phyloP scores from a whole-genome alignment of 2,113 vertebrate genomes.

The Pluvialis apricaria region DNA sequence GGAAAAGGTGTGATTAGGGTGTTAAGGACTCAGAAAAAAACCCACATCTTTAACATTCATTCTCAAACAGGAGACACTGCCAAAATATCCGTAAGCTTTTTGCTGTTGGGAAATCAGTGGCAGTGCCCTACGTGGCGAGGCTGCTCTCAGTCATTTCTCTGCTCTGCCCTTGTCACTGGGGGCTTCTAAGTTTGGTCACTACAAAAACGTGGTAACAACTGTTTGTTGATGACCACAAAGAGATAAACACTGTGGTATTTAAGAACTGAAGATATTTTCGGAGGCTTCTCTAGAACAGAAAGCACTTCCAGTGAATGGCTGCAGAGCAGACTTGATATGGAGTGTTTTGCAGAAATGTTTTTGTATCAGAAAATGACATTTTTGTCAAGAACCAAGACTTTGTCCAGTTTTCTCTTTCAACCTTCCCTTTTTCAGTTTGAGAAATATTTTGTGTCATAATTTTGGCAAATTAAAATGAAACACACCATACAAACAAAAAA shows the following conservation, averaged over 20 bases:
- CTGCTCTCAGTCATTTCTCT: not conserved
- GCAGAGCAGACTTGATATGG: not conserved
- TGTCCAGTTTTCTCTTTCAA: not conserved
- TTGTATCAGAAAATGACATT: not conserved
- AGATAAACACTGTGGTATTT: constrained; percentile 35
- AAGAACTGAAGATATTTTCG: constrained; percentile 40
- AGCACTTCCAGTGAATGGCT: not conserved
- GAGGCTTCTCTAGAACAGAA: constrained; percentile 34
- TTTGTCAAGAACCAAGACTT: not conserved
- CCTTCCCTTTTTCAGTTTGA: not conserved
- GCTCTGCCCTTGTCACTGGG: not conserved
- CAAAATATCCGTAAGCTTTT: not conserved
- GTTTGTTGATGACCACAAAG: constrained; percentile 46
- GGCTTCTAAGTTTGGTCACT: constrained; percentile 39
- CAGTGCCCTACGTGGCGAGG: not conserved
- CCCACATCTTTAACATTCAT: not conserved
- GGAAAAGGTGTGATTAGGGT: not conserved
- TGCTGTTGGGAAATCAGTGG: not conserved
- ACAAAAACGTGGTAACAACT: constrained; percentile 37
- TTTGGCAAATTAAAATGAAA: not conserved
- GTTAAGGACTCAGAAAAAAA: not conserved
- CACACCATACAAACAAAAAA: not conserved
- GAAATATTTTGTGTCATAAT: not conserved
- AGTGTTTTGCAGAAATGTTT: not conserved
- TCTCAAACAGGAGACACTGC: not conserved